Evolutionary conservation across 2,113 vertebrate species (phyloP).

Genomic region (Halcyon malimbica): DNA sequence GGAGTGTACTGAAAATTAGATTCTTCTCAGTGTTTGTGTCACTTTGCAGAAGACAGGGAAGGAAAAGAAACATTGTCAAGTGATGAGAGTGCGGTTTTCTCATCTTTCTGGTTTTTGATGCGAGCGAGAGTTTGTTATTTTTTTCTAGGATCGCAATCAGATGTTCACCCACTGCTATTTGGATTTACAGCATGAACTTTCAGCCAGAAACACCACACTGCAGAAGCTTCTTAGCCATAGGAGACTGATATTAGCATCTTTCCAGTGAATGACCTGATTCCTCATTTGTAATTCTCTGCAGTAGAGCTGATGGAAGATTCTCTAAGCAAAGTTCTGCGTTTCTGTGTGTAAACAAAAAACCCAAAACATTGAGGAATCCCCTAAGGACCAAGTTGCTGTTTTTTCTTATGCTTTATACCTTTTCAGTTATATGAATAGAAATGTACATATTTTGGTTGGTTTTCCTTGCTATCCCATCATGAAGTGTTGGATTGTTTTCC

Average conservation of each 20-base stretch:
- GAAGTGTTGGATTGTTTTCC: not conserved
- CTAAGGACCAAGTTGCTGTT: not conserved
- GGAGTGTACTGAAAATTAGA: not conserved
- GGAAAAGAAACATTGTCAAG: not conserved
- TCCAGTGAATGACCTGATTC: conserved; percentile 35
- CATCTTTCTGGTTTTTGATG: not conserved
- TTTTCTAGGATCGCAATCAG: not conserved
- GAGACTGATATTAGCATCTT: conserved; percentile 51
- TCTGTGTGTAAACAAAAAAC: not conserved
- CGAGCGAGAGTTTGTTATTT: not conserved
- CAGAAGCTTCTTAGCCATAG: conserved; percentile 22
- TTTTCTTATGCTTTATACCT: not conserved
- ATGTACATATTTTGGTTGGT: conserved; percentile 11
- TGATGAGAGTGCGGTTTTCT: not conserved
- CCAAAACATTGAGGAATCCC: not conserved
- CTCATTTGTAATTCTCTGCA: conserved; percentile 45
- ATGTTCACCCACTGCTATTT: not conserved
- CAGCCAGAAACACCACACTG: not conserved
- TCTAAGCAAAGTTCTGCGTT: not conserved
- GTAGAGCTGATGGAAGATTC: conserved; percentile 29
- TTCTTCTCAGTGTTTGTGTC: not conserved
- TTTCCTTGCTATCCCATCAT: not conserved
- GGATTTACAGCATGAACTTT: conserved; percentile 55
- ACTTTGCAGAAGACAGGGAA: not conserved
- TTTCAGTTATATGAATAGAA: not conserved